Evolutionary conservation across 2,797 vertebrate genomes (phyloP).

Genomic region (Siniperca undulata): DNA sequence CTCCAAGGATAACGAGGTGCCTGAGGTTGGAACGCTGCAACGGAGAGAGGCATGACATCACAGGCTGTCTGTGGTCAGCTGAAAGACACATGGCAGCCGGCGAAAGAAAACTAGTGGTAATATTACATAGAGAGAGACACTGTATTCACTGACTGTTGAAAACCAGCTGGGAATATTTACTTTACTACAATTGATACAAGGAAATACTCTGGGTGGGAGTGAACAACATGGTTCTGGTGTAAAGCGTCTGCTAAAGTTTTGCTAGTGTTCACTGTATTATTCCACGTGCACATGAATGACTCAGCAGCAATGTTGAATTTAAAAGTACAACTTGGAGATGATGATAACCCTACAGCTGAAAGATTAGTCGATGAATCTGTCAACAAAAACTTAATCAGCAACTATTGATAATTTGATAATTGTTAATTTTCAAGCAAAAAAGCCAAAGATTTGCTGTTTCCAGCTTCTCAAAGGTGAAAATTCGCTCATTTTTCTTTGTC

Average conservation of each 20-base stretch:
- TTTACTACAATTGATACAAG: conserved; percentile 38
- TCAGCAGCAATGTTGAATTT: neutral
- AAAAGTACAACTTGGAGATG: neutral
- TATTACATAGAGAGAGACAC: conserved; percentile 39
- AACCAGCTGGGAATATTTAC: conserved; percentile 51
- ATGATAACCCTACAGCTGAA: neutral
- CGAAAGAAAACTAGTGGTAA: conserved; percentile 58
- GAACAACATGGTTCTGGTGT: conserved; percentile 9
- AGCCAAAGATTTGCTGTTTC: neutral
- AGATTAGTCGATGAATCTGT: neutral
- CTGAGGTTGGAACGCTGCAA: conserved; percentile 67
- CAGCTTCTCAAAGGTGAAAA: neutral
- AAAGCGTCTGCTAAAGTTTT: neutral
- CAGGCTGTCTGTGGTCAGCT: conserved; percentile 66
- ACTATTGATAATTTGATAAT: neutral
- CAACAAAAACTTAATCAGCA: neutral
- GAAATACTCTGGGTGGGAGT: conserved; percentile 15
- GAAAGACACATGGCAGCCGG: conserved; percentile 56
- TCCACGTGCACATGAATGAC: conserved; percentile 6
- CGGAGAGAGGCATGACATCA: conserved; percentile 71
- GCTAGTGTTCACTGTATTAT: neutral
- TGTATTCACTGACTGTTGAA: conserved; percentile 29
- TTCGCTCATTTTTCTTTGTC: neutral
- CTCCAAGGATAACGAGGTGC: conserved; percentile 82
- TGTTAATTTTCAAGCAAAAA: neutral